Evolutionary conservation across 2,888 invertebrate species (phyloP).

Genomic region (Eucriotettix oculatus): DNA sequence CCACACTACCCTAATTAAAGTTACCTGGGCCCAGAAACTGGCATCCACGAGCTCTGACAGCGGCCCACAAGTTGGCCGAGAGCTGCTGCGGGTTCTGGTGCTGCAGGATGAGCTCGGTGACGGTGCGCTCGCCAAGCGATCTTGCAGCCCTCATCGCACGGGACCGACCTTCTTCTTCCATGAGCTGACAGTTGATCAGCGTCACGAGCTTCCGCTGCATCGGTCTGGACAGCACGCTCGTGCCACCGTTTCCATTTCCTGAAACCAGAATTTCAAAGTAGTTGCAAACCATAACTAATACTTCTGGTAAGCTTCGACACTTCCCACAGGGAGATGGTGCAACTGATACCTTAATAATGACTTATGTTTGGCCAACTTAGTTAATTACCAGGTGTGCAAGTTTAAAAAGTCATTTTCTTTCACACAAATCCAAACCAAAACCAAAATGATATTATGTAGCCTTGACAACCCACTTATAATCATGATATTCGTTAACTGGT

Average conservation of each 20-base stretch:
- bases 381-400: too few relatives aligned
- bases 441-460: too few relatives aligned
- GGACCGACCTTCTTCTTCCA: slow-evolving; percentile 73
- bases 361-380: neutral
- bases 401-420: too few relatives aligned
- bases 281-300: neutral
- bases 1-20: too few relatives aligned
- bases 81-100: slow-evolving; percentile 94
- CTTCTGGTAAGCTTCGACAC: too few relatives aligned
- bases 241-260: slow-evolving; percentile 22
- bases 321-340: too few relatives aligned
- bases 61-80: slow-evolving; percentile 90
- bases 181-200: slow-evolving; percentile 79
- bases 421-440: too few relatives aligned
- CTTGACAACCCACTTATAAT: too few relatives aligned
- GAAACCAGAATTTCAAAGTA: slow-evolving; percentile 6
- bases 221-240: slow-evolving; percentile 54
- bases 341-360: too few relatives aligned
- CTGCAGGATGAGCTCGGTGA: slow-evolving; percentile 82
- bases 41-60: slow-evolving; percentile 88
- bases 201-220: slow-evolving; percentile 93
- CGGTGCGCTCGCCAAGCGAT: slow-evolving; percentile 87
- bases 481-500: too few relatives aligned
- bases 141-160: slow-evolving; percentile 68
- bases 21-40: slow-evolving; percentile 87